Evolutionary conservation across 1,140 invertebrate genomes (phyloP), one percentile per base, ranked within the genome.

Genomic region (Heliconius congener): DNA sequence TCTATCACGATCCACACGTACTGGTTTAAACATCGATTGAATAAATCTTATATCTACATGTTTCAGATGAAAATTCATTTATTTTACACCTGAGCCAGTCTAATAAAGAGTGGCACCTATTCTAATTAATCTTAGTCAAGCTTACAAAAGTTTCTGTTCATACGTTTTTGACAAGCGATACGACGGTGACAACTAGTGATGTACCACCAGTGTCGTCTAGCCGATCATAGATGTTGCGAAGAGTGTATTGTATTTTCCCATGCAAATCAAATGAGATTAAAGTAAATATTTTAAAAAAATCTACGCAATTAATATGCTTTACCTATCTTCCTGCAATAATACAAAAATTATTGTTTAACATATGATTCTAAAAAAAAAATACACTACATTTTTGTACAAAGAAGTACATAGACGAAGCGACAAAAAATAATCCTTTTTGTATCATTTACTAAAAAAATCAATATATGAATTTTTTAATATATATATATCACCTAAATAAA

Each of bases 41-140:
- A 81, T 78, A 78, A 81, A 78, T 81, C 76, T 81, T 81, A 78
- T 81, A 74, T 81, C 80, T 81, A 81, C 76, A 75, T 27, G 76
- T 72, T 77, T 77, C 46, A 77, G 50, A 72, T 77, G 76, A 77
- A 55, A 71, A 77, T 71, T 77, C 76, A 77, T 77, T 77, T 77
- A 72, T 77, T 77, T 66, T 66, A 72, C n/a, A 72, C 71, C 71
- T 39, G 34, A 66, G 27, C 23, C 60, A 66, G 23, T 30, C 11
- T 27, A 66, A 30, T 11, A 23, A 23, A 46, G n/a, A 2, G 57
- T 60, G 57, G 57, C 23, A 60, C 57, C 8, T 60, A 11, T 27
- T 8, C n/a, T 60, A 4, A n/a, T n/a, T 60, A 27, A n/a, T 27
- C 2, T 60, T 66, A 27, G 3, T 11, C 13, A 66, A 66, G 27